Evolutionary conservation across 2,113 vertebrate species (phyloP).

Genomic region (Capreolus pygargus): DNA sequence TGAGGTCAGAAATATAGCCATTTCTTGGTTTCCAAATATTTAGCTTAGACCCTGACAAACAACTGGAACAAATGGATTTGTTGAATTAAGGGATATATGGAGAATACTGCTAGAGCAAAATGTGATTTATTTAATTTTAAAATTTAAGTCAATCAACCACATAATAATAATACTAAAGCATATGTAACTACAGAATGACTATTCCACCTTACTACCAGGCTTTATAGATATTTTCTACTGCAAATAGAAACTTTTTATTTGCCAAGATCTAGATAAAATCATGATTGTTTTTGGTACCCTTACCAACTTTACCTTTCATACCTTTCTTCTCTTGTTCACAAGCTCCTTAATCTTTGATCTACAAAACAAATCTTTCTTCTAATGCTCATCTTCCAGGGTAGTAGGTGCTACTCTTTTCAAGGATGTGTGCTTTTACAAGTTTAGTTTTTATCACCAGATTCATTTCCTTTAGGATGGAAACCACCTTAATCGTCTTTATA

Average conservation of each 20-base stretch:
- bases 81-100: background rate
- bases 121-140: slow-evolving; percentile 5
- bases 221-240: slow-evolving; percentile 13
- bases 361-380: background rate
- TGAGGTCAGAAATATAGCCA: background rate
- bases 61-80: background rate
- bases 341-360: background rate
- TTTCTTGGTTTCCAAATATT: background rate
- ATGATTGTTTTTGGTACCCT: background rate
- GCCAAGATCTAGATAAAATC: background rate
- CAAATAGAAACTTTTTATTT: background rate
- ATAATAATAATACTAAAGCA: background rate
- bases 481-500: background rate
- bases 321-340: background rate
- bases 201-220: background rate
- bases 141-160: slow-evolving; percentile 3
- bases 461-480: slow-evolving; percentile 1
- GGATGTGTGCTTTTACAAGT: background rate
- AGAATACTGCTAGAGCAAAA: background rate
- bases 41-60: background rate
- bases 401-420: background rate
- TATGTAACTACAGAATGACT: background rate
- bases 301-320: background rate
- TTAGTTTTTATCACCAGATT: background rate
- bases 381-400: background rate